Evolutionary conservation across 2,113 vertebrate genomes (phyloP).

Genomic region (Clarias magur): DNA sequence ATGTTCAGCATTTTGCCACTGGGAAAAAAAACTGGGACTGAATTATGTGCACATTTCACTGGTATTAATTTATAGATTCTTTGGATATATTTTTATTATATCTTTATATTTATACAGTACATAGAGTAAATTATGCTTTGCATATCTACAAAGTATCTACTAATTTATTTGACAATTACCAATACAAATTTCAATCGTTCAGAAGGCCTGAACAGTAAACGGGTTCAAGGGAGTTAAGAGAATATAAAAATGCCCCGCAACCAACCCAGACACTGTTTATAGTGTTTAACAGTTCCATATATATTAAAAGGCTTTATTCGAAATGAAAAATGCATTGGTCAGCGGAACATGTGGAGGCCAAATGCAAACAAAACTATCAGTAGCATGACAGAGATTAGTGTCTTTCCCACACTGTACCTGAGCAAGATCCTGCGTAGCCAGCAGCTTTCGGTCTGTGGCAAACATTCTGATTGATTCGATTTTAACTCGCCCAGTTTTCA

Average conservation of each 20-base stretch:
- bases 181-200: background rate
- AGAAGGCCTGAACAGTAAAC: background rate
- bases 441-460: constrained; percentile 35
- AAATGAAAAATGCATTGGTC: constrained; percentile 44
- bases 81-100: background rate
- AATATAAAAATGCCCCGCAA: constrained; percentile 25
- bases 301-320: constrained; percentile 10
- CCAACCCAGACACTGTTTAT: constrained; percentile 14
- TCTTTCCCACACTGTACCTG: constrained; percentile 43
- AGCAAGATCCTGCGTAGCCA: constrained; percentile 52
- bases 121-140: background rate
- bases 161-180: no score
- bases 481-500: constrained; percentile 49
- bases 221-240: background rate
- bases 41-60: background rate
- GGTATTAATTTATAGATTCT: background rate
- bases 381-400: constrained; percentile 31
- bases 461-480: constrained; percentile 59
- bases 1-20: background rate
- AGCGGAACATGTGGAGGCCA: constrained; percentile 38
- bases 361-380: constrained; percentile 55
- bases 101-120: background rate
- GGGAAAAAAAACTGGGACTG: background rate
- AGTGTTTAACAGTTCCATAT: constrained; percentile 33
- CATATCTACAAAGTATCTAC: background rate